Evolutionary conservation across 1,140 invertebrate species (phyloP).

Genomic region (Diachasmimorpha longicaudata): DNA sequence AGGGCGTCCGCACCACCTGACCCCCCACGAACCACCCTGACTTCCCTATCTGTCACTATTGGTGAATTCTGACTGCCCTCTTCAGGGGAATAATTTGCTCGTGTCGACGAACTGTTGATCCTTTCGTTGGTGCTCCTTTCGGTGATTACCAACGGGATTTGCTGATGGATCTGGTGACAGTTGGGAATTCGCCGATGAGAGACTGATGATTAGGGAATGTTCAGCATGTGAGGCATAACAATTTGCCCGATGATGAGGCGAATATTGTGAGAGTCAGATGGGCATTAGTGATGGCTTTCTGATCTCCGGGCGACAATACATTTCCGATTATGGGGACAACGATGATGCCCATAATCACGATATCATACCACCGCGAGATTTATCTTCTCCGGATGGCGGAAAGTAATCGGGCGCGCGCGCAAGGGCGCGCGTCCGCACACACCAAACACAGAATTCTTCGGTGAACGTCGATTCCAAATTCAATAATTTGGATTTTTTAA

Average conservation of each 20-base stretch:
- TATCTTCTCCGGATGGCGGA: neutral
- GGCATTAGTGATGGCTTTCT: neutral
- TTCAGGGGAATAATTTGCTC: too few species aligned
- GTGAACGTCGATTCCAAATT: neutral
- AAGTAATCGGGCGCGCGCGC: conserved; percentile 24
- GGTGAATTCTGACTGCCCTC: neutral
- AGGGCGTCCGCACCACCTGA: conserved; percentile 59
- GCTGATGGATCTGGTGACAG: too few species aligned
- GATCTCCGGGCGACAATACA: neutral
- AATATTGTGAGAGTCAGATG: too few species aligned
- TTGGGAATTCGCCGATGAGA: too few species aligned
- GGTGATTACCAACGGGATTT: too few species aligned
- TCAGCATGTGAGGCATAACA: too few species aligned
- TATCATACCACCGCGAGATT: neutral
- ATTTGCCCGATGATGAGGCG: too few species aligned
- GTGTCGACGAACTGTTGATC: too few species aligned
- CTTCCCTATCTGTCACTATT: conserved; percentile 36
- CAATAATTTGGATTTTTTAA: neutral
- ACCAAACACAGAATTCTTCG: conserved; percentile 1
- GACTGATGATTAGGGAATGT: too few species aligned
- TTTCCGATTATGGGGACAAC: neutral
- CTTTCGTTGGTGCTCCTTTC: too few species aligned
- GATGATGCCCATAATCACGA: neutral
- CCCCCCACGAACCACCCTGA: conserved; percentile 61
- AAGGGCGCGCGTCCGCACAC: conserved; percentile 5